These are phyloP conservation scores for Notothenia coriiceps DNA, from an alignment of 2,113 vertebrate genomes.

Conservation along the genomic window DNA sequence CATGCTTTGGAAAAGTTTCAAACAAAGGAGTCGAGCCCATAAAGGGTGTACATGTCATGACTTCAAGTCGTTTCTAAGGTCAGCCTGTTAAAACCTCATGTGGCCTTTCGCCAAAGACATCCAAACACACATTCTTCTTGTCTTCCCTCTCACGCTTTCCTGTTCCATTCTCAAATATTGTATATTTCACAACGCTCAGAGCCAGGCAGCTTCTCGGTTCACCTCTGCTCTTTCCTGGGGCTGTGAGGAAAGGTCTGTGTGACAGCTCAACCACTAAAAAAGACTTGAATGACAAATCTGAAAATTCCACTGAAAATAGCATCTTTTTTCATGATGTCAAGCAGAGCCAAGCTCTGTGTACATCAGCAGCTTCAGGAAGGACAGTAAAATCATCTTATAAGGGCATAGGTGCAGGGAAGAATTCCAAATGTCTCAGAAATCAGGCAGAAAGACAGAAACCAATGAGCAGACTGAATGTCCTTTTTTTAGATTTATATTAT, in stretches of 20 bases:
- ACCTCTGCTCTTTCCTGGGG: slow-evolving; percentile 22
- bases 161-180: slow-evolving; percentile 17
- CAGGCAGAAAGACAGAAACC: background rate
- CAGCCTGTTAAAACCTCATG: slow-evolving; percentile 8
- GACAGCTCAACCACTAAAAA: slow-evolving; percentile 33
- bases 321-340: slow-evolving; percentile 19
- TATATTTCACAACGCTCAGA: slow-evolving; percentile 29
- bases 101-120: slow-evolving; percentile 22
- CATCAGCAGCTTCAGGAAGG: background rate
- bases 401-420: slow-evolving; percentile 7
- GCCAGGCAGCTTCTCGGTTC: background rate
- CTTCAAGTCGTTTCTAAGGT: slow-evolving; percentile 8
- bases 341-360: slow-evolving; percentile 6
- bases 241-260: slow-evolving; percentile 37
- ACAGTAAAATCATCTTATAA: slow-evolving; percentile 33
- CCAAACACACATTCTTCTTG: slow-evolving; percentile 31
- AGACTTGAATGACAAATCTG: slow-evolving; percentile 13
- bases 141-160: background rate
- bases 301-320: slow-evolving; percentile 15
- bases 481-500: too few relatives aligned
- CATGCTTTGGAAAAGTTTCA: slow-evolving; percentile 7
- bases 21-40: slow-evolving; percentile 12
- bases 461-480: background rate
- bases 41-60: background rate
- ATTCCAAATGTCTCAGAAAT: slow-evolving; percentile 4